Evolutionary conservation across 2,797 vertebrate species (phyloP), one percentile per base, ranked within the genome.

Genomic region (Chrosomus eos): DNA sequence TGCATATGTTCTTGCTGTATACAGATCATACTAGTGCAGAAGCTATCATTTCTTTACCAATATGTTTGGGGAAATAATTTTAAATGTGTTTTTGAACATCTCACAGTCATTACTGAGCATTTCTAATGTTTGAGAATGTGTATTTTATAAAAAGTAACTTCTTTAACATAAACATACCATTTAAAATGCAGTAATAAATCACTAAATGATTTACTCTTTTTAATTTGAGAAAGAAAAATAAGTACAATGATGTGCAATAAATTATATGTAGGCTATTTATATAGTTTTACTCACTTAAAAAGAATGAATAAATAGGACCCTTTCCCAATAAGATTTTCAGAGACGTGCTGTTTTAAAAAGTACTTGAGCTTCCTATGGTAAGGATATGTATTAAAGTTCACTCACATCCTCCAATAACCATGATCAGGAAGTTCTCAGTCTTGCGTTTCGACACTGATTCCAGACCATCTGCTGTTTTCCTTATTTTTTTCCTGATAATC

Each of bases 401-500:
- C 70, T 74, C 70, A 38, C 45, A 36, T 80, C 26, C 40, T 79
- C 13, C 53, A 58, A 60, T 19, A 7, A 16, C 19, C 40, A 19
- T 43, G 60, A 79, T 48, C 60, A 66, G 26, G 76, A 26, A 33
- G 26, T 66, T 79, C 18, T 64, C 23, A 28, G 43, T 38, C 28
- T 66, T 67, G 43, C 73, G 23, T 72, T 82, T 66, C n/a, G 43
- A 66, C 10, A 26, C 43, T 64, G 28, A 48, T 64, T 75, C 43
- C 51, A 38, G 43, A 26, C 71, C 58, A 38, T 82, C 81, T 75
- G 72, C 60, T 75, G 43, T 67, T 75, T 75, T n/a, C 5, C 43
- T 66, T 38, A 40, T 55, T 76, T 76, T 76, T 76, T 67, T 75
- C 18, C 72, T 53, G 45, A 83, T 83, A 76, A 83, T 83, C 72